Percentiles rank a stretch among this genome's conserved stretches.
Conservation (phyloP, 2,113 vertebrate species). For the Craseonycteris thonglongyai region DNA sequence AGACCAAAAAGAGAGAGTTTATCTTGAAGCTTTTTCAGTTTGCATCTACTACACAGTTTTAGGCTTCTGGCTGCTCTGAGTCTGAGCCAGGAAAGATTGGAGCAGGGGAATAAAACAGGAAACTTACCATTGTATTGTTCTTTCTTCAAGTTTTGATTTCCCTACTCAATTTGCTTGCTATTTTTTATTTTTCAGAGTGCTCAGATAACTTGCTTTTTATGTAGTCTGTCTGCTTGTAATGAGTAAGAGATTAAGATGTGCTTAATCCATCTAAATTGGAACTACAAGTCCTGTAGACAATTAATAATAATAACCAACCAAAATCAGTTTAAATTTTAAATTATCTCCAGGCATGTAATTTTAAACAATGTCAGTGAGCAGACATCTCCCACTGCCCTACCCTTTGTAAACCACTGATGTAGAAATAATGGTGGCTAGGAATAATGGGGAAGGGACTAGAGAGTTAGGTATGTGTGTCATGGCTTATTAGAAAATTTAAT, state of each 20-base stretch:
- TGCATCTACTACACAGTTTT: neutral
- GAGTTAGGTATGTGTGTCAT: neutral
- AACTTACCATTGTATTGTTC: accelerated
- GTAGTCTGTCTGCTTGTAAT: neutral
- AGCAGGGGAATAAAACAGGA: neutral
- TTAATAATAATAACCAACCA: neutral
- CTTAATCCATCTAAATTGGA: neutral
- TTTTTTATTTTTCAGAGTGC: neutral
- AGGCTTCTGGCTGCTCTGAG: neutral
- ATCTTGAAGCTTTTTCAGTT: neutral
- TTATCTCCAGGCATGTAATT: neutral
- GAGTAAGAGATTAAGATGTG: neutral
- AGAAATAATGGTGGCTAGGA: neutral
- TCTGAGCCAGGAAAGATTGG: neutral
- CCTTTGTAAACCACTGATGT: neutral
- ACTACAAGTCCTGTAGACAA: neutral
- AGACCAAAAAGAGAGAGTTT: neutral
- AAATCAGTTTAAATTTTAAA: neutral
- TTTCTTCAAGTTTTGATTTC: neutral
- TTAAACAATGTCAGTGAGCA: neutral
- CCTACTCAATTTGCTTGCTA: neutral
- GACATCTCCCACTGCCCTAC: neutral
- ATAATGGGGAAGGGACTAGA: neutral
- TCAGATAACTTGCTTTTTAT: neutral
- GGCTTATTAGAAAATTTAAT: neutral